A percentile compares a stretch with the other conserved stretches of the same genome.
These are phyloP conservation scores for Morus bassanus DNA, from an alignment of 2,797 vertebrate genomes.

Conservation along the genomic window DNA sequence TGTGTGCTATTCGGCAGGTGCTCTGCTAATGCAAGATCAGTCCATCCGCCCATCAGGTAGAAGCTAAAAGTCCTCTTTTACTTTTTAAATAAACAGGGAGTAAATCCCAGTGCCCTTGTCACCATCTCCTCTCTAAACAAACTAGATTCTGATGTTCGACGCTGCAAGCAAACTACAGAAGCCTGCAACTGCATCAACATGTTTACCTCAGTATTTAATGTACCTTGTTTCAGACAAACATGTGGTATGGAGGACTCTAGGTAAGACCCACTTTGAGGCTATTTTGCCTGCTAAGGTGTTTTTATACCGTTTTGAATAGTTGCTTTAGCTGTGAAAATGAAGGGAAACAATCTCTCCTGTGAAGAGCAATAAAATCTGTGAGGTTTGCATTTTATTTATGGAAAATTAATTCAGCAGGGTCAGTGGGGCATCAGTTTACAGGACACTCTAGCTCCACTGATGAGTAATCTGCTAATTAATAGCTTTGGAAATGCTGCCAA, in stretches of 20 bases:
- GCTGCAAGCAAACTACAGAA: neutral
- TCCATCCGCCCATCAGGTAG: neutral
- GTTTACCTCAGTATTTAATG: neutral
- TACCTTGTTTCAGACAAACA: neutral
- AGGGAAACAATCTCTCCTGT: neutral
- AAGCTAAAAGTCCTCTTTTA: neutral
- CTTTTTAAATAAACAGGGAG: neutral
- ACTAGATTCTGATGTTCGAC: neutral
- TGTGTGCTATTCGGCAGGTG: neutral
- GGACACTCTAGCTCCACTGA: neutral
- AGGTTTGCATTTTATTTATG: slow-evolving; percentile 31
- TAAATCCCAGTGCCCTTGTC: neutral
- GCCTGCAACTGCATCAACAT: neutral
- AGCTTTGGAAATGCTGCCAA: slow-evolving; percentile 38
- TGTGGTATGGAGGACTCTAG: neutral
- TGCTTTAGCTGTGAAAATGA: neutral
- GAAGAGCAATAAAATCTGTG: neutral
- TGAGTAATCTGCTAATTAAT: slow-evolving; percentile 57
- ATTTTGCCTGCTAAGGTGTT: neutral
- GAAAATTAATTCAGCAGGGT: slow-evolving; percentile 24
- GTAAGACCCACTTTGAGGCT: neutral
- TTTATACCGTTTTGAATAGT: neutral
- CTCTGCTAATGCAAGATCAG: neutral
- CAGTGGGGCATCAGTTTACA: slow-evolving; percentile 28
- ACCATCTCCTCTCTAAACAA: neutral